Evolutionary conservation across 2,113 vertebrate genomes (phyloP).

Genomic region (Mohoua ochrocephala): DNA sequence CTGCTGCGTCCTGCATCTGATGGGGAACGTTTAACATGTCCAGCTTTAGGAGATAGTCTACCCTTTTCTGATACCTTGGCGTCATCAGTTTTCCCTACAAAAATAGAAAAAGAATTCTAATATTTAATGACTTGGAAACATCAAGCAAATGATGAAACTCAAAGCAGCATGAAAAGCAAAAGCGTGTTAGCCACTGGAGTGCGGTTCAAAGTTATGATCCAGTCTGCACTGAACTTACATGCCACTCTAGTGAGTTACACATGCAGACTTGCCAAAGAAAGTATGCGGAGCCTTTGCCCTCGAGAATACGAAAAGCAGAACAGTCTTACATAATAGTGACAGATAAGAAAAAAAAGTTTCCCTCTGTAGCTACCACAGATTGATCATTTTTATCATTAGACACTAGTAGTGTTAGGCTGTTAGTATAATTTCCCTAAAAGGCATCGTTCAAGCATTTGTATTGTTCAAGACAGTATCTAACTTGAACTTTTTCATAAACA

Average conservation of each 20-base stretch:
- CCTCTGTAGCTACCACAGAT: not conserved
- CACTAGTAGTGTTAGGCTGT: not conserved
- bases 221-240: constrained; percentile 4
- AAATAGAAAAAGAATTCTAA: constrained; percentile 61
- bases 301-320: constrained; percentile 10
- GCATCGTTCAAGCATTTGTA: not conserved
- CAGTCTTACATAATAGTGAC: constrained; percentile 2
- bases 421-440: not conserved
- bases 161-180: constrained; percentile 57
- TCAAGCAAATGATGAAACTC: constrained; percentile 57
- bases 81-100: constrained; percentile 92
- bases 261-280: constrained; percentile 36
- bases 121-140: constrained; percentile 60
- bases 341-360: not conserved
- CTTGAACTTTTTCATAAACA: not conserved
- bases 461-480: not conserved
- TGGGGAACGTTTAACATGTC: constrained; percentile 88
- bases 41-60: constrained; percentile 83
- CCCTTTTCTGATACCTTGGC: constrained; percentile 97
- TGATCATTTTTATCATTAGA: not conserved
- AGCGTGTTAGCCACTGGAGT: constrained; percentile 21
- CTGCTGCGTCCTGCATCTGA: constrained; percentile 93
- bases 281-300: not conserved
- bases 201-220: not conserved
- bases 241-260: not conserved